Conservation (phyloP, 1,140 invertebrate genomes). For the Brachionus rubens region DNA sequence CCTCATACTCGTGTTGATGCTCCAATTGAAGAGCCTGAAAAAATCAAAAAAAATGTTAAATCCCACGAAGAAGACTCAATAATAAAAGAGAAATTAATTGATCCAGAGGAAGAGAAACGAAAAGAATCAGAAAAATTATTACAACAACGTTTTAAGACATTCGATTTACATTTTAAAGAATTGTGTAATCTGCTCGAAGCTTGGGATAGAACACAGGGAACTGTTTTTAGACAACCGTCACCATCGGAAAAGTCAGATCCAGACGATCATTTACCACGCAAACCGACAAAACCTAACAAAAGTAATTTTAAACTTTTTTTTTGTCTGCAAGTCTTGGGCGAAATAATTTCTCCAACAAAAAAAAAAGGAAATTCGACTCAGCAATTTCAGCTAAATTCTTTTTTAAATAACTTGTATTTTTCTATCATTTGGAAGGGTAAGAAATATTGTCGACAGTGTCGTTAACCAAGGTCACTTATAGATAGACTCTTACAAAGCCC, state of each 20-base stretch:
- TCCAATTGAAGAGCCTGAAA: background rate
- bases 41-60: background rate
- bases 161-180: slow-evolving; percentile 57
- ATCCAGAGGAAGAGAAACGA: slow-evolving; percentile 51
- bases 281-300: slow-evolving; percentile 50
- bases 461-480: background rate
- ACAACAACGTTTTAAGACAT: slow-evolving; percentile 55
- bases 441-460: no score
- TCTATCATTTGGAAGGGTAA: slow-evolving; percentile 15
- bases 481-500: no score
- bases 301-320: slow-evolving; percentile 7
- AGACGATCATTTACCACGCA: slow-evolving; percentile 49
- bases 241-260: slow-evolving; percentile 38
- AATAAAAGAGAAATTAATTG: slow-evolving; percentile 49
- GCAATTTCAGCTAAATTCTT: background rate
- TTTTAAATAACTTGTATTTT: slow-evolving; percentile 31
- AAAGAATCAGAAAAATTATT: slow-evolving; percentile 21
- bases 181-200: slow-evolving; percentile 55
- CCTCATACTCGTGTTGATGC: slow-evolving; percentile 24
- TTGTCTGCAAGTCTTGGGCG: background rate
- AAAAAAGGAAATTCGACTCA: background rate
- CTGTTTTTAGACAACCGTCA: slow-evolving; percentile 26
- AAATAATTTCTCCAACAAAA: background rate
- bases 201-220: slow-evolving; percentile 56
- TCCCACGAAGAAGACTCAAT: slow-evolving; percentile 46